phyloP scores from a whole-genome alignment of 2,888 invertebrate species.

The Melieria picta region DNA sequence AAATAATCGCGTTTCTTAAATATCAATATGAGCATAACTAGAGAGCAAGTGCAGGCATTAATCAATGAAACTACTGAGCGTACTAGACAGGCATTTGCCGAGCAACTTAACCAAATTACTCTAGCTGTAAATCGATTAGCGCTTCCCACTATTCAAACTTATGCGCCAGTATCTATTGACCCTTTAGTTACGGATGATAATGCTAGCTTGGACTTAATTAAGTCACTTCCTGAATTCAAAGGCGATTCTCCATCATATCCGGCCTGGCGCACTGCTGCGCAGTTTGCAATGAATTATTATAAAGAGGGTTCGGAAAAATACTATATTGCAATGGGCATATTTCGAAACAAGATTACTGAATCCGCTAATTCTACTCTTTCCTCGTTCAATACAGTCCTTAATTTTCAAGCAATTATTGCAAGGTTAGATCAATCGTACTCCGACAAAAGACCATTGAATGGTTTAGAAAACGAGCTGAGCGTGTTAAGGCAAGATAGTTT shows the following conservation, averaged over 20 bases:
- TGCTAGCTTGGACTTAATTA: slow-evolving; percentile 8
- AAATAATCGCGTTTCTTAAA: too few species aligned
- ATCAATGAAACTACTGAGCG: too few species aligned
- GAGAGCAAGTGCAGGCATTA: too few species aligned
- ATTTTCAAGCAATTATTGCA: slow-evolving; percentile 30
- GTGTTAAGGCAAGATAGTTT: slow-evolving; percentile 11
- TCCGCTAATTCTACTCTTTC: slow-evolving; percentile 32
- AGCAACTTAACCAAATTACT: too few species aligned
- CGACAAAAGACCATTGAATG: slow-evolving; percentile 28
- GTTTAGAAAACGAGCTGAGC: slow-evolving; percentile 23
- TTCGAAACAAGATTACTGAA: slow-evolving; percentile 34
- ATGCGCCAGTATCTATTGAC: too few species aligned
- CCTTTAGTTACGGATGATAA: neutral
- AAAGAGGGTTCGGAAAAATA: slow-evolving; percentile 20
- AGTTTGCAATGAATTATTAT: slow-evolving; percentile 19
- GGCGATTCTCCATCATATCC: slow-evolving; percentile 21
- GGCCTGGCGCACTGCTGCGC: slow-evolving; percentile 20
- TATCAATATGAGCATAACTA: too few species aligned
- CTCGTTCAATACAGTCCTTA: slow-evolving; percentile 33
- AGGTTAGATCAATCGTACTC: slow-evolving; percentile 30
- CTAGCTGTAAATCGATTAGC: too few species aligned
- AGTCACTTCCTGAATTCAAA: slow-evolving; percentile 22
- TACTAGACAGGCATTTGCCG: too few species aligned
- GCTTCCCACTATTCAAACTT: too few species aligned
- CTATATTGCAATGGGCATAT: slow-evolving; percentile 26